Conservation (phyloP, 2,113 vertebrate species). For the Callipepla squamata region DNA sequence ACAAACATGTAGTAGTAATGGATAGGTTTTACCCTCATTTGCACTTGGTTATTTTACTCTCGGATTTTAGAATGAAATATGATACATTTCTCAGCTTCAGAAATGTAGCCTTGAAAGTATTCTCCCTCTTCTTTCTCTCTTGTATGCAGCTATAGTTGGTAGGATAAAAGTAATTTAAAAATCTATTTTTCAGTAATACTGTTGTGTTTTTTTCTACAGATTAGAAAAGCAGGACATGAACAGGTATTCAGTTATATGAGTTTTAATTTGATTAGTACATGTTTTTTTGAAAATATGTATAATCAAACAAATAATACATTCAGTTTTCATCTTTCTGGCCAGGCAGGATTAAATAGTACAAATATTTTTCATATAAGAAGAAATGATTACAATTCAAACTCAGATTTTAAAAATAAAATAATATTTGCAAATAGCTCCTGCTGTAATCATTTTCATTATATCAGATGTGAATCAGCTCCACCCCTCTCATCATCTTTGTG, state of each 20-base stretch:
- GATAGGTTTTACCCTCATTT: background rate
- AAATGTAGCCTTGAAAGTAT: background rate
- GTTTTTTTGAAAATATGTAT: background rate
- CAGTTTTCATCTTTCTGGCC: background rate
- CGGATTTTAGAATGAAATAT: background rate
- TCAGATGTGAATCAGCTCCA: background rate
- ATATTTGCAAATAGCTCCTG: background rate
- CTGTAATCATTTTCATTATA: background rate
- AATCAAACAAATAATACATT: background rate
- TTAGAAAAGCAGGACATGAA: background rate
- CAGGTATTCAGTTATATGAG: background rate
- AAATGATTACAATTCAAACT: background rate
- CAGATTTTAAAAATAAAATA: background rate
- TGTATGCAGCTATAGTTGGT: background rate
- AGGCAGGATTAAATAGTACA: background rate
- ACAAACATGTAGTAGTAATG: background rate
- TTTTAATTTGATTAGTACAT: background rate
- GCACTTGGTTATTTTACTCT: background rate
- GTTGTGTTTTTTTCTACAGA: background rate
- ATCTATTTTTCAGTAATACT: background rate
- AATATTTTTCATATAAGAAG: background rate
- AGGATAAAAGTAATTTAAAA: background rate
- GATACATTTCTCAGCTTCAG: background rate
- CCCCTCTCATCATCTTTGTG: too few species aligned
- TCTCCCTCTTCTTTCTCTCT: background rate